phyloP scores from a whole-genome alignment of 92 coral and sea anemone species.

The Actinostola sp. region DNA sequence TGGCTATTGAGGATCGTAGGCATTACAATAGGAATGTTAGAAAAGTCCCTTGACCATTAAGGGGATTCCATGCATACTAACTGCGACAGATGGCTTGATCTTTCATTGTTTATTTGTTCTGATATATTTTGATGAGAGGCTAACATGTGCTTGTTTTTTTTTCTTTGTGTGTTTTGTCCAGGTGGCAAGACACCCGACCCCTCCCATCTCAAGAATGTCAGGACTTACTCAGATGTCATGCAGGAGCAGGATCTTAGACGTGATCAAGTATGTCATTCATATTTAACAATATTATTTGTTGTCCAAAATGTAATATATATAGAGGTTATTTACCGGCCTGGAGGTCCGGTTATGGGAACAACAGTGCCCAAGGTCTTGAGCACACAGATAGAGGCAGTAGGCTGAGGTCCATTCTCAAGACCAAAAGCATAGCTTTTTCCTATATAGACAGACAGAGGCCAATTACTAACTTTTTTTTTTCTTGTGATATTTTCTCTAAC shows the following conservation, averaged over 20 bases:
- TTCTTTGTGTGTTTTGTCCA: constrained; percentile 58
- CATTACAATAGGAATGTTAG: constrained; percentile 37
- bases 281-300: neutral
- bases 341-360: no score
- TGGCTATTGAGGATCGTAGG: neutral
- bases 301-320: no score
- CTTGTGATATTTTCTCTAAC: no score
- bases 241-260: constrained; percentile 75
- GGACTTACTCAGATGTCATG: constrained; percentile 87
- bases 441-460: no score
- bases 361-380: no score
- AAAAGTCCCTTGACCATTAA: neutral
- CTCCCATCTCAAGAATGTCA: constrained; percentile 39
- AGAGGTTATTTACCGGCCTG: no score
- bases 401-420: no score
- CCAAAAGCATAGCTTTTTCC: no score
- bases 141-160: constrained; percentile 31
- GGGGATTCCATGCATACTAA: constrained; percentile 11
- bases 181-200: constrained; percentile 98
- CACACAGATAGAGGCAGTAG: no score
- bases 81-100: constrained; percentile 14
- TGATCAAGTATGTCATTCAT: constrained; percentile 70
- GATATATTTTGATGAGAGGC: neutral
- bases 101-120: neutral
- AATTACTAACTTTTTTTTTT: no score